Percentiles rank a stretch among this genome's conserved stretches.
phyloP scores from a whole-genome alignment of 2,888 invertebrate species.

The Cordilura impudica region DNA sequence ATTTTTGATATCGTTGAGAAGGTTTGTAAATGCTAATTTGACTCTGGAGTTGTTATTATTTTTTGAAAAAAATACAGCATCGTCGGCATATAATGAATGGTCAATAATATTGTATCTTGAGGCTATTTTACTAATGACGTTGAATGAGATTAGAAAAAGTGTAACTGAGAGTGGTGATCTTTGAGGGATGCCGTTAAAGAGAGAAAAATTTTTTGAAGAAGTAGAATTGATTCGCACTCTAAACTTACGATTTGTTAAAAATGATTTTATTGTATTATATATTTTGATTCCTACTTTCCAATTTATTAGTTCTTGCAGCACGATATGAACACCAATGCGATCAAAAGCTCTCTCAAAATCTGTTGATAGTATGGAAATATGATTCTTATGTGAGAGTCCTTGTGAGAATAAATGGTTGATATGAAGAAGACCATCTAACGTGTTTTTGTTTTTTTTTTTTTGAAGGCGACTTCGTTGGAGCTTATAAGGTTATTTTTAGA shows the following conservation, averaged over 20 bases:
- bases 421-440: slow-evolving; percentile 10
- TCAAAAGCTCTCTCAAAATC: slow-evolving; percentile 33
- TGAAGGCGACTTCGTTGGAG: no score
- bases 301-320: slow-evolving; percentile 32
- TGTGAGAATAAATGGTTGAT: slow-evolving; percentile 11
- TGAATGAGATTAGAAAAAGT: slow-evolving; percentile 1
- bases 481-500: no score
- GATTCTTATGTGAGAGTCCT: slow-evolving; percentile 46
- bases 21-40: no score
- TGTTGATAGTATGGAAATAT: slow-evolving; percentile 36
- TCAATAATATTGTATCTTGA: slow-evolving; percentile 17
- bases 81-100: slow-evolving; percentile 40
- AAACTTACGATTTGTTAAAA: slow-evolving; percentile 37
- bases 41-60: slow-evolving; percentile 24
- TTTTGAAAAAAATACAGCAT: no score
- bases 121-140: slow-evolving; percentile 42
- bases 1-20: no score
- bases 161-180: no score
- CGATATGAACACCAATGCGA: slow-evolving; percentile 12
- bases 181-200: slow-evolving; percentile 31
- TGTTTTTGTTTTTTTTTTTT: no score
- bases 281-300: slow-evolving; percentile 37
- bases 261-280: slow-evolving; percentile 29
- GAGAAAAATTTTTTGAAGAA: background rate
- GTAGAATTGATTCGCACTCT: slow-evolving; percentile 13